These are phyloP conservation scores for Eurosta solidaginis DNA, from an alignment of 1,140 invertebrate genomes.

Conservation along the genomic window DNA sequence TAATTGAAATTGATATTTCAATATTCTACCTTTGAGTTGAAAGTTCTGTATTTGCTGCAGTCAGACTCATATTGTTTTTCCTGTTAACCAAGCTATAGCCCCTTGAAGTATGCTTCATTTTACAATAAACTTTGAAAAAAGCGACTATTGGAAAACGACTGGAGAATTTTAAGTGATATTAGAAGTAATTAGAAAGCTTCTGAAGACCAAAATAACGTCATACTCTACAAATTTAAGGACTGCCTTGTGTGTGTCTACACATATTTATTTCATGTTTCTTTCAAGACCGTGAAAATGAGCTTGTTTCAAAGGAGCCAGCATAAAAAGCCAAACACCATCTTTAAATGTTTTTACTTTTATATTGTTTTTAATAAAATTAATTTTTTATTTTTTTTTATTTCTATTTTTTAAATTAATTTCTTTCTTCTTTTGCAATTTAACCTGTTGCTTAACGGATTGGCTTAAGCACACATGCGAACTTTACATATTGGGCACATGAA, in stretches of 20 bases:
- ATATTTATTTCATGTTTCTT: neutral
- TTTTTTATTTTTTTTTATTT: neutral
- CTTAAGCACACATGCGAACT: neutral
- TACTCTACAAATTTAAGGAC: too few species aligned
- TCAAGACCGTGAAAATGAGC: neutral
- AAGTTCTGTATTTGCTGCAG: too few species aligned
- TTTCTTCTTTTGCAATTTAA: conserved; percentile 17
- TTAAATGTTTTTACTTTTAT: neutral
- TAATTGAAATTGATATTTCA: too few species aligned
- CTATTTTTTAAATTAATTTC: neutral
- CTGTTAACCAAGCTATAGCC: too few species aligned
- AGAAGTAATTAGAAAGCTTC: too few species aligned
- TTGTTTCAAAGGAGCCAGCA: neutral
- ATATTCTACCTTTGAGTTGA: too few species aligned
- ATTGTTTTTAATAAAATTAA: neutral
- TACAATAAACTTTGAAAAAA: too few species aligned
- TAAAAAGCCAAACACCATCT: conserved; percentile 7
- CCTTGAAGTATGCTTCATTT: too few species aligned
- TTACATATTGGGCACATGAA: neutral
- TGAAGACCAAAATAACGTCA: too few species aligned
- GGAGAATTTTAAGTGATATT: too few species aligned
- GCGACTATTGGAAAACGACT: too few species aligned
- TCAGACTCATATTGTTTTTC: too few species aligned
- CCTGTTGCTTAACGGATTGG: neutral
- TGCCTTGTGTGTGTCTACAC: neutral